Conservation (phyloP, 2,888 invertebrate species). For the Bembecia ichneumoniformis region DNA sequence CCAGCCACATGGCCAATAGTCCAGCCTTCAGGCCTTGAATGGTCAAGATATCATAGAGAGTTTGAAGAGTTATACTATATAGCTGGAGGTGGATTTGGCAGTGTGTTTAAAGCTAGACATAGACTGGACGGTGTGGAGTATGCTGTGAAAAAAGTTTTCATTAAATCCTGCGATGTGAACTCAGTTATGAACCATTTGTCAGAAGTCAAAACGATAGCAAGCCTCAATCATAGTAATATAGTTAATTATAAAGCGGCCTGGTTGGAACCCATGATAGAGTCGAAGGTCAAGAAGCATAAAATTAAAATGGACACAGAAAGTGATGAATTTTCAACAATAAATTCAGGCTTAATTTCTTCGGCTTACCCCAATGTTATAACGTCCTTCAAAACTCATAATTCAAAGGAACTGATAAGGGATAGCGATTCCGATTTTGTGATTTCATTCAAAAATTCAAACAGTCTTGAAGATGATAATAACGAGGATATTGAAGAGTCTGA, state of each 20-base stretch:
- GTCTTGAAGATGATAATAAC: conserved; percentile 34
- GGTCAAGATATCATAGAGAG: conserved; percentile 78
- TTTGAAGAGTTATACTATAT: conserved; percentile 80
- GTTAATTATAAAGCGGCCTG: conserved; percentile 89
- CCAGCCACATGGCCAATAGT: conserved; percentile 68
- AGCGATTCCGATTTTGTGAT: conserved; percentile 57
- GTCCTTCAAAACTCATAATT: conserved; percentile 63
- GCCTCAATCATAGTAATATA: conserved; percentile 83
- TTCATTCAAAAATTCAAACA: conserved; percentile 51
- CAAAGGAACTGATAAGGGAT: conserved; percentile 46
- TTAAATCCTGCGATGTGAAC: conserved; percentile 75
- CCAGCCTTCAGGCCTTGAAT: conserved; percentile 64
- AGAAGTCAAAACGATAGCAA: conserved; percentile 86
- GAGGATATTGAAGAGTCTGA: conserved; percentile 35
- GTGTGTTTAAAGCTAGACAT: conserved; percentile 81
- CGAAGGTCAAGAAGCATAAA: conserved; percentile 37
- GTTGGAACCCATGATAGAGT: conserved; percentile 78
- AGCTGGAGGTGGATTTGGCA: conserved; percentile 83
- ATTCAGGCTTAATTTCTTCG: conserved; percentile 36
- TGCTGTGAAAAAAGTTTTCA: conserved; percentile 84
- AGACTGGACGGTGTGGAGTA: conserved; percentile 83
- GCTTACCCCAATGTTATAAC: conserved; percentile 52
- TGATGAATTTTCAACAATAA: conserved; percentile 37
- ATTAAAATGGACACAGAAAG: conserved; percentile 50
- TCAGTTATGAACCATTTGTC: conserved; percentile 77